A percentile compares a stretch with the other conserved stretches of the same genome.
These are phyloP conservation scores for Papilio gigon DNA, from an alignment of 2,888 invertebrate genomes.

Conservation along the genomic window DNA sequence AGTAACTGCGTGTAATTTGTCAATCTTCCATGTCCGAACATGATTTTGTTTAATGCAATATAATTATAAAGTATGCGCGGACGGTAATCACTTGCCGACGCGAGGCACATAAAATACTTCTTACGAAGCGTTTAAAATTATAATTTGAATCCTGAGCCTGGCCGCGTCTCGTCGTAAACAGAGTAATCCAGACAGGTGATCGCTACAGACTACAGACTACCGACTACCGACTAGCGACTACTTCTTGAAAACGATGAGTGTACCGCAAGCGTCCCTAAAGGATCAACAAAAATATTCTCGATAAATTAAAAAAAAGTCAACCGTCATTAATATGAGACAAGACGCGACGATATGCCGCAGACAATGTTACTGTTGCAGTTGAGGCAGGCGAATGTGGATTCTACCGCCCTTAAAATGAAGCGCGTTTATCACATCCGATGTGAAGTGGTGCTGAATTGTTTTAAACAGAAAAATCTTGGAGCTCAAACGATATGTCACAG, in stretches of 20 bases:
- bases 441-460: conserved; percentile 45
- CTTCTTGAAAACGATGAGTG: conserved; percentile 46
- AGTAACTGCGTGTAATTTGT: background rate
- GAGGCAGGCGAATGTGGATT: conserved; percentile 51
- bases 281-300: conserved; percentile 58
- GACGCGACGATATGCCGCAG: conserved; percentile 62
- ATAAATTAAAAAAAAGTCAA: conserved; percentile 68
- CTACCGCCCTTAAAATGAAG: conserved; percentile 54
- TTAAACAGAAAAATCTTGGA: conserved; percentile 66
- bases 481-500: conserved; percentile 74
- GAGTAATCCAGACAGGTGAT: conserved; percentile 40
- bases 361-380: conserved; percentile 50
- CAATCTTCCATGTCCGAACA: background rate
- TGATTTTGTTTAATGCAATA: background rate
- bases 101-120: conserved; percentile 35
- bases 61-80: background rate
- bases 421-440: conserved; percentile 19
- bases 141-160: conserved; percentile 10
- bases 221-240: conserved; percentile 41
- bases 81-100: conserved; percentile 25
- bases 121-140: conserved; percentile 25
- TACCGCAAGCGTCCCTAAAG: conserved; percentile 44
- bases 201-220: conserved; percentile 41
- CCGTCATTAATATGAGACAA: conserved; percentile 73
- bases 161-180: conserved; percentile 19